Conservation (phyloP, 2,113 vertebrate genomes). For the Antigone vipio region DNA sequence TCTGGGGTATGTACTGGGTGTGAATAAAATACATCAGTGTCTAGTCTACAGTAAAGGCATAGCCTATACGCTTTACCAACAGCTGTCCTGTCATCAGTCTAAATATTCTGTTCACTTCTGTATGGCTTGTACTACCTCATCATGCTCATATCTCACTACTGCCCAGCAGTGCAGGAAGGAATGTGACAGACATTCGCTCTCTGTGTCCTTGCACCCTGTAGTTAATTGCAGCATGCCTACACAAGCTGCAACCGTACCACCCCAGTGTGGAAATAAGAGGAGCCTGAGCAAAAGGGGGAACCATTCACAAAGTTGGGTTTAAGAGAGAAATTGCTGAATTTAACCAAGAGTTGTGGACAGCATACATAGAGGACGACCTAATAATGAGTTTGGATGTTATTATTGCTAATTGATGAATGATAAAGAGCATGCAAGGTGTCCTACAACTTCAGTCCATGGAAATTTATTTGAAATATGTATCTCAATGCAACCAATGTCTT, state of each 20-base stretch:
- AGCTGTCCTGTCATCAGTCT: not conserved
- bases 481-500: not conserved
- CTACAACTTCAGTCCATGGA: not conserved
- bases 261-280: not conserved
- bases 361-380: not conserved
- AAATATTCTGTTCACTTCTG: not conserved
- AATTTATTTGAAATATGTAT: conserved; percentile 47
- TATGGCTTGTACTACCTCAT: not conserved
- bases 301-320: not conserved
- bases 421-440: conserved; percentile 40
- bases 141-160: not conserved
- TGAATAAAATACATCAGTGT: not conserved
- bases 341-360: not conserved
- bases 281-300: not conserved
- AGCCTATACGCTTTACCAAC: not conserved
- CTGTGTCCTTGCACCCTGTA: not conserved
- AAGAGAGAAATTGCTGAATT: not conserved
- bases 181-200: not conserved
- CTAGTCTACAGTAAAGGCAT: not conserved
- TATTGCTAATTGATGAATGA: conserved; percentile 46
- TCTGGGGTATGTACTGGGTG: not conserved
- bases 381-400: conserved; percentile 34
- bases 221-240: not conserved
- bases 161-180: not conserved
- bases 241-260: not conserved